Evolutionary conservation across 1,140 invertebrate genomes (phyloP).

Genomic region (Cydia pomonella): DNA sequence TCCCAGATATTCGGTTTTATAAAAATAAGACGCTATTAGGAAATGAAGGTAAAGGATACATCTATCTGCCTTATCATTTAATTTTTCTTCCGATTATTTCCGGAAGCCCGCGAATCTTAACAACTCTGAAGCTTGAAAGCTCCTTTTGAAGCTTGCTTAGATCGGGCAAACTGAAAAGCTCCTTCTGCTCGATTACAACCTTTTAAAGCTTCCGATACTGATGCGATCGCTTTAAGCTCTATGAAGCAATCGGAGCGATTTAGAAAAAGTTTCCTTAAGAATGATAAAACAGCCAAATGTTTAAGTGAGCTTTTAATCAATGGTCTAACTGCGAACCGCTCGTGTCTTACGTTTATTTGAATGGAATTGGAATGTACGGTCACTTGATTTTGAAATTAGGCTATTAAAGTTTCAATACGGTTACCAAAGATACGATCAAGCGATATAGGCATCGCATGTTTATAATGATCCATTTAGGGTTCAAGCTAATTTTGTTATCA

Average conservation of each 20-base stretch:
- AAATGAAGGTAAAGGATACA: too few relatives aligned
- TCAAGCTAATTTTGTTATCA: too few relatives aligned
- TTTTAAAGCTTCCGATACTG: not conserved
- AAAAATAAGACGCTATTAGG: too few relatives aligned
- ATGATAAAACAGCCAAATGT: not conserved
- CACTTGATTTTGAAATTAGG: too few relatives aligned
- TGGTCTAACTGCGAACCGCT: not conserved
- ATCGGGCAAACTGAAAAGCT: slow-evolving; percentile 6
- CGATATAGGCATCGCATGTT: too few relatives aligned
- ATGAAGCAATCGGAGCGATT: not conserved
- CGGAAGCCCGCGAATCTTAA: not conserved
- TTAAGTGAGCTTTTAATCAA: not conserved
- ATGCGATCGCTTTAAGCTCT: slow-evolving; percentile 12
- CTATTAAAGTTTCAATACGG: too few relatives aligned
- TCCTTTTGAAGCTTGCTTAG: slow-evolving; percentile 7
- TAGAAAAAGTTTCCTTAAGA: not conserved
- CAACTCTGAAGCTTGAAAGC: not conserved
- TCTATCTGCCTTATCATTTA: too few relatives aligned
- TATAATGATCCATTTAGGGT: too few relatives aligned
- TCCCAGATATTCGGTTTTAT: too few relatives aligned
- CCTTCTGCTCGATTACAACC: slow-evolving; percentile 13
- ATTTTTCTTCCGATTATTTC: not conserved
- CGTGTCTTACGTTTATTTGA: not conserved
- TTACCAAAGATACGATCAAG: too few relatives aligned
- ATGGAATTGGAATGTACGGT: not conserved